Evolutionary conservation across 2,113 vertebrate genomes (phyloP).

Genomic region (Elephantulus edwardii): DNA sequence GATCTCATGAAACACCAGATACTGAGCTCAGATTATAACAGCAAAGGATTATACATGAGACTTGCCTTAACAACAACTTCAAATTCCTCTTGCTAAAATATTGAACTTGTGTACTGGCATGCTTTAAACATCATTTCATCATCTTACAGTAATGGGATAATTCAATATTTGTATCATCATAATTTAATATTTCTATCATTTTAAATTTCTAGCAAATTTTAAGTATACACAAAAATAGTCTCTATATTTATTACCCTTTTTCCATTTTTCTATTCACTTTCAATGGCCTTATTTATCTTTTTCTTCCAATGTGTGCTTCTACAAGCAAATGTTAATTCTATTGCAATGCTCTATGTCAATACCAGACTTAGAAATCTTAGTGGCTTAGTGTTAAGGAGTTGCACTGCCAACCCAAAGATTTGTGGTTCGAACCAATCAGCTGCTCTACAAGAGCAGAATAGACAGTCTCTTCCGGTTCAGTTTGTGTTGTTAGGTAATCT

Average conservation of each 20-base stretch:
- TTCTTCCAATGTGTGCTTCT: not conserved
- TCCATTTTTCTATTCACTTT: not conserved
- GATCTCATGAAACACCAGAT: slow-evolving; percentile 30
- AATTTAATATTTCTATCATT: not conserved
- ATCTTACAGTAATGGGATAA: not conserved
- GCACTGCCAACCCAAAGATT: too few relatives aligned
- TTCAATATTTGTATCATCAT: not conserved
- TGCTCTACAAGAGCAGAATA: too few relatives aligned
- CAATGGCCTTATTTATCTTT: not conserved
- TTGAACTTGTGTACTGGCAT: not conserved
- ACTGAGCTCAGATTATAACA: slow-evolving; percentile 8
- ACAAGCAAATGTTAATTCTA: not conserved
- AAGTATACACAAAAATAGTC: not conserved
- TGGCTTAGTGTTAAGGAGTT: too few relatives aligned
- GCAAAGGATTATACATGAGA: not conserved
- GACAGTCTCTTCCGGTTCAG: too few relatives aligned
- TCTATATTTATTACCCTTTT: not conserved
- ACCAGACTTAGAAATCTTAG: slow-evolving; percentile 21
- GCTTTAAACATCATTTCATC: slow-evolving; percentile 28
- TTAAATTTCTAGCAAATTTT: not conserved
- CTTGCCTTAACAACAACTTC: slow-evolving; percentile 21
- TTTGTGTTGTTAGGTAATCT: too few relatives aligned
- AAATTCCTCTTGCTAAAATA: slow-evolving; percentile 15
- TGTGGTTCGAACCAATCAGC: too few relatives aligned
- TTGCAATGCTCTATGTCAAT: not conserved